Evolutionary conservation across 2,113 vertebrate genomes (phyloP), one percentile per base, ranked within the genome.

Genomic region (Strix uralensis): DNA sequence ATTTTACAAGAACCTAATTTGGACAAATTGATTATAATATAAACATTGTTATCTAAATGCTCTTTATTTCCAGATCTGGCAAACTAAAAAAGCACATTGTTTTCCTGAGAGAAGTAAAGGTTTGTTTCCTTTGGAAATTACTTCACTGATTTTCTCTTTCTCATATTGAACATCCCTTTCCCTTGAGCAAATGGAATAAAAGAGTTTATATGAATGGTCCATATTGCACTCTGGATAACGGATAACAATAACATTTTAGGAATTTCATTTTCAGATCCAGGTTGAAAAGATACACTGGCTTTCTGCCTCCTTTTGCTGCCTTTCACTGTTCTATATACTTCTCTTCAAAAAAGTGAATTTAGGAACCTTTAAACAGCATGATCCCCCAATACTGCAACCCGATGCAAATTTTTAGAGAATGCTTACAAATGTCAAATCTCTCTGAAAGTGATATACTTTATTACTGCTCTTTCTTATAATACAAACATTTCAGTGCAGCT

Each of bases 1-100:
- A 86, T 94, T 97, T 97, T 94, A 87, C 79, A 95, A 81, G 78
- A 94, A 59, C 29, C 87, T 95, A 92, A 96, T 98, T 94, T 95
- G 92, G 88, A 94, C 86, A 97, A 97, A 94, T 91, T 96, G 84
- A 94, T 98, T 96, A 97, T 81, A 86, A 65, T 90, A 87, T 81
- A 94, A 96, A 96, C 65, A 92, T 81, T 51, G 11, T 75, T 85
- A 94, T 95, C 86, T 92, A 95, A 97, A 95, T 94, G 74, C 20
- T 79, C 46, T 94, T 97, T 96, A 89, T 94, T 97, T 93, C 73
- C 77, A 71, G 72, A 95, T 91, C 72, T 86, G 52, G 55, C 62
- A 93, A 97, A 94, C 40, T 95, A 92, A 95, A 97, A 96, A 88
- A 78, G 16, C 58, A 79, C 17, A 13, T 74, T 81, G 79, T 95